These are phyloP conservation scores for Megaceryle alcyon DNA, from an alignment of 2,797 vertebrate genomes.

Conservation along the genomic window DNA sequence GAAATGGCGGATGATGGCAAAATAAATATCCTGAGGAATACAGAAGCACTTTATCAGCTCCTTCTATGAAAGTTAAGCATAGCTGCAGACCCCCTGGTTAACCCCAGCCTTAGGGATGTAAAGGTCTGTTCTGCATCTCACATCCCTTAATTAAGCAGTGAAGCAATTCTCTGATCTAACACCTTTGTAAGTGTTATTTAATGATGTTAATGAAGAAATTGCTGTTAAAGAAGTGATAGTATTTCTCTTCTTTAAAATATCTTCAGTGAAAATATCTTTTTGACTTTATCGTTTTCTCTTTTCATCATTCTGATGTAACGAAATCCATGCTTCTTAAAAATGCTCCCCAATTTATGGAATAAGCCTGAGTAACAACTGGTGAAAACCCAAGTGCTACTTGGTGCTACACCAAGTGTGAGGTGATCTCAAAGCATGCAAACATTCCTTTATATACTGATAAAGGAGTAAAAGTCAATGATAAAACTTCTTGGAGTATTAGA, in stretches of 20 bases:
- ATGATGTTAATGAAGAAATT: background rate
- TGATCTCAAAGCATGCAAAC: background rate
- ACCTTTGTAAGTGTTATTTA: background rate
- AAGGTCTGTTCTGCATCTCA: background rate
- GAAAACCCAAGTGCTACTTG: background rate
- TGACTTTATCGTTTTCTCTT: background rate
- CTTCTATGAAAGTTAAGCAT: background rate
- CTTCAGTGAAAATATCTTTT: background rate
- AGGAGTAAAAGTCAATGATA: background rate
- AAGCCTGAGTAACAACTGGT: background rate
- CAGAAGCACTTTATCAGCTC: background rate
- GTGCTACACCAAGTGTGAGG: background rate
- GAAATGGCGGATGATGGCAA: background rate
- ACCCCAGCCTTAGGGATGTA: background rate
- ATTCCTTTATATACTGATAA: background rate
- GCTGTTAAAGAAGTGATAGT: background rate
- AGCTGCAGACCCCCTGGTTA: background rate
- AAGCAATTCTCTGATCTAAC: background rate
- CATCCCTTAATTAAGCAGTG: background rate
- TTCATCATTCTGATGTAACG: background rate
- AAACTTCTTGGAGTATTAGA: background rate
- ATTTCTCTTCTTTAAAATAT: background rate
- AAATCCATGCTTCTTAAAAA: background rate
- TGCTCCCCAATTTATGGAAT: background rate
- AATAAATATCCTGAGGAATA: background rate